Base-by-base conservation (phyloP, 2,888 invertebrate genomes). In the Hyposoter didymator region DNA sequence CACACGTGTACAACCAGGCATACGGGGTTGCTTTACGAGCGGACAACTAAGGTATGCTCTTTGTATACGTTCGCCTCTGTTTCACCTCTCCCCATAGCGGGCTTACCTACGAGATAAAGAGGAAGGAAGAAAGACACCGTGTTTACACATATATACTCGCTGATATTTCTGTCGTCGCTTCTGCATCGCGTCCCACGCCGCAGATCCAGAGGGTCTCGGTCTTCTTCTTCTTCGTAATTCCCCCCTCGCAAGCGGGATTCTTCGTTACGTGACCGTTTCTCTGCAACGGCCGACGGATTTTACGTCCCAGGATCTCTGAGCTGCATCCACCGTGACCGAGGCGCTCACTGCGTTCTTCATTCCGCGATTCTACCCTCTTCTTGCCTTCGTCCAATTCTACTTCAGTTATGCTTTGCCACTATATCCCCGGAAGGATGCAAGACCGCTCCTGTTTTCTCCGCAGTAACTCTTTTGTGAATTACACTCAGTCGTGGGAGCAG, bases 21-120 rank as follows among this genome's bases (percentile, higher is more conserved):
- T 93, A 93, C 93, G 93, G 93, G 93, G 91, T 91, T 92, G 91
- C 92, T 93, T 93, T 93, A 93, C 93, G 93, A 93, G 92, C 93
- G 92, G 93, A 93, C 93, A 93, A 93, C 93, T 93, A 93, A 93
- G 93, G 93, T 93, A 93, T 93, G 93, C 92, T 93, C 89, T 90
- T 85, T 81, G 85, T 85, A 83, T 83, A 85, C 78, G 67, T 75
- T 82, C 70, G 74, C 78, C 85, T 81, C 80, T 85, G 79, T 73
- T 85, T 80, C 55, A 55, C 72, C 67, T 80, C 80, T 85, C 64
- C 69, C 43, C 55, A 19, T n/a, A 19, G 47, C 66, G 22, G 55
- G 19, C 52, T 70, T 81, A 78, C 74, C 72, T 78, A 78, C 78
- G 78, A 78, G 73, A 73, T 78, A 81, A 81, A 84, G 78, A 86